Evolutionary conservation across 1,140 invertebrate species (phyloP), one percentile per base, ranked within the genome.

Genomic region (Samia ricini): DNA sequence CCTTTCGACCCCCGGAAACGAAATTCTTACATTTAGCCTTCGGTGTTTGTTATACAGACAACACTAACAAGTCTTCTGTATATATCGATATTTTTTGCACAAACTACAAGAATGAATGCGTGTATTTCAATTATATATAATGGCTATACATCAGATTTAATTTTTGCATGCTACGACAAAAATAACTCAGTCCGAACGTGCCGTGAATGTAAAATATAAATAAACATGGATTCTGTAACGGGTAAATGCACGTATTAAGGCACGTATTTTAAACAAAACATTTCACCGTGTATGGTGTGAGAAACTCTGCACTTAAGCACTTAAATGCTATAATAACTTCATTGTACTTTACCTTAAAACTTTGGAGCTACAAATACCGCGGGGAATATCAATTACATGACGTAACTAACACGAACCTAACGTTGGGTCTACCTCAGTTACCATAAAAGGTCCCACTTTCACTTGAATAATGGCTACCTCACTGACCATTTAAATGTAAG

Each of bases 381-480:
- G n/a, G 57, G 63, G 74, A 72, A 74, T 77, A 72, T 57, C 69
- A 77, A 77, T n/a, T n/a, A n/a, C n/a, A n/a, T 70, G 67, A 58
- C 65, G 58, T 69, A 59, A 73, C 70, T 69, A 69, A 58, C 66
- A 66, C 29, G 66, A 52, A 56, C 61, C 60, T 55, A 55, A 66
- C 50, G 62, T 51, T 42, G 33, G 33, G 33, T 15, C 7, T 42
- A 50, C 61, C 63, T 61, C 61, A 54, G 48, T 7, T 51, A 48
- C 66, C 63, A 68, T 66, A 66, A 60, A 64, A 61, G 58, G 23
- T 42, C 51, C 48, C 60, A 68, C 74, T 76, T 76, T 76, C 74
- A 68, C 74, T 73, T 66, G 26, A 64, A 59, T 58, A 36, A 64
- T 67, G 54, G 62, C 48, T 61, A 33, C 56, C 51, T 63, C 62